Base-by-base conservation (phyloP, 2,113 vertebrate species). In the Monarcha castaneiventris region DNA sequence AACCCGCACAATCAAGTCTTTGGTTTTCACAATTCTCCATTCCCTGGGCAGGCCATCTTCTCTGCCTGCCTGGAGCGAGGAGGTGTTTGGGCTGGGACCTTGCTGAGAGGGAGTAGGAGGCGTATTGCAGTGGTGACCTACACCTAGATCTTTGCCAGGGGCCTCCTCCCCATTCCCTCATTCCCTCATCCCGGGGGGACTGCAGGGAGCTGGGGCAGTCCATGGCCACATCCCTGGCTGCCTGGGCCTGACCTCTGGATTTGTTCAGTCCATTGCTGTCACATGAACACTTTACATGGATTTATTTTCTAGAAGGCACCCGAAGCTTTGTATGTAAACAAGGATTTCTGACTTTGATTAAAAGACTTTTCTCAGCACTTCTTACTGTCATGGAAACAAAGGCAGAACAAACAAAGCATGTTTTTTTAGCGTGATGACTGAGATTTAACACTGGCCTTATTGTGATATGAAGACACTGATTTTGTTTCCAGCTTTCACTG, bases 141-240 rank as follows among this genome's bases (percentile, higher is more conserved):
- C 51, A 26, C 11, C 35, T 4, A 8, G 30, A 5, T 29, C 37
- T 61, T 51, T 67, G 44, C 83, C 48, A 22, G 56, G 49, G 54
- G 64, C 6, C 86, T 84, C 76, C 69, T 94, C 22, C 32, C 56
- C 10, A 1, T 33, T 79, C 35, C 55, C n/a, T 81, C 23, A 3
- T 37, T 81, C 55, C 35, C 30, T 62, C 9, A 4, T 26, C 46
- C 27, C 2, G 0, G 4, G 25, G 25, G 5, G 3, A 19, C 15
- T 4, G 19, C 23, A 7, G 41, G 43, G 66, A 86, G 15, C 52
- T 27, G 58, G 52, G 51, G 7, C 3, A 0, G 2, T 26, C 66
- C 30, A 1, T 43, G 3, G 0, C 35, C 1, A 7, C 23, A 17
- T 48, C 55, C 49, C 32, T 62, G 7, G 39, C 0, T 0, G 23